These are phyloP conservation scores for Drosophila ezoana DNA, from an alignment of 2,888 invertebrate genomes.

Conservation along the genomic window DNA sequence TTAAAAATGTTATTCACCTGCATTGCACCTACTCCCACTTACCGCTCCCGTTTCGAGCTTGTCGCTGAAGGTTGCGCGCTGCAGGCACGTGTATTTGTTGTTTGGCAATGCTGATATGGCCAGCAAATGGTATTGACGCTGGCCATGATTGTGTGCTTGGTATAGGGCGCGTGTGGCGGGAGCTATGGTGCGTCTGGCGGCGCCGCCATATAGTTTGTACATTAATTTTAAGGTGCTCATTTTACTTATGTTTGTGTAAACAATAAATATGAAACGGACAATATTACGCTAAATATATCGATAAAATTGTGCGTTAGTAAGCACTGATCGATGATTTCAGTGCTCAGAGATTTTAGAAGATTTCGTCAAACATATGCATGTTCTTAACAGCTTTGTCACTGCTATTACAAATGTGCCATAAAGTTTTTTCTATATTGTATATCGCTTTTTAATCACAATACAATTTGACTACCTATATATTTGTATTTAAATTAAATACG, in stretches of 20 bases:
- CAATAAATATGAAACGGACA: conserved; percentile 25
- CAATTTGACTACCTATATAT: too few species aligned
- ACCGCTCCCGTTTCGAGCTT: conserved; percentile 27
- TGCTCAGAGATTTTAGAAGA: too few species aligned
- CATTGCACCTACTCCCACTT: conserved; percentile 4
- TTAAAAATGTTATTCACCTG: background rate
- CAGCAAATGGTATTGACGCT: conserved; percentile 40
- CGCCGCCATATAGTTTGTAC: conserved; percentile 36
- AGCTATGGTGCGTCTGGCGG: conserved; percentile 4
- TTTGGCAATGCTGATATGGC: conserved; percentile 27
- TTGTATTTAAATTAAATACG: too few species aligned
- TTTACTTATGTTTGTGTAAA: conserved; percentile 7
- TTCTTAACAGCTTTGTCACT: too few species aligned
- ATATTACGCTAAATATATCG: conserved; percentile 19
- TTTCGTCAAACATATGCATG: too few species aligned
- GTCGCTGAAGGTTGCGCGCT: conserved; percentile 25
- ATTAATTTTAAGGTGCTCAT: conserved; percentile 55
- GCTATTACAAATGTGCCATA: too few species aligned
- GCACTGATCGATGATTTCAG: conserved; percentile 3
- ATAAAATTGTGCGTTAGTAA: conserved; percentile 13
- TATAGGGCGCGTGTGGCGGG: background rate
- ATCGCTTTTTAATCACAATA: too few species aligned
- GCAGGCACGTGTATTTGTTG: conserved; percentile 44
- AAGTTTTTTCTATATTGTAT: too few species aligned
- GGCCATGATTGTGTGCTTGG: background rate